Conservation (phyloP, 2,888 invertebrate genomes). For the Sinhomidia bicolor region DNA sequence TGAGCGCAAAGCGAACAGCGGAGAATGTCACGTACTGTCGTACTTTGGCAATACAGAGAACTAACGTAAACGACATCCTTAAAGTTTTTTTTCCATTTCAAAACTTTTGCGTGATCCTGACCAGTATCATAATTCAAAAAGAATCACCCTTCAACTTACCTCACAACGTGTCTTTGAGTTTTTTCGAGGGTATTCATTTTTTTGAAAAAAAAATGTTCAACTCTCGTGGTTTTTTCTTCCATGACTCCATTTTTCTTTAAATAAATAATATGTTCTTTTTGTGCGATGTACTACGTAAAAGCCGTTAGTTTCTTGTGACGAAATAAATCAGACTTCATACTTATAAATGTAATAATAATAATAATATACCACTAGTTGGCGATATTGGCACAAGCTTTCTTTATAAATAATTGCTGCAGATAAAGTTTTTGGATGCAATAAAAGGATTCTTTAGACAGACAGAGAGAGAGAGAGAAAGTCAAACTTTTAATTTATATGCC, state of each 20-base stretch:
- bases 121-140: conserved; percentile 21
- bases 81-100: conserved; percentile 25
- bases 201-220: too few species aligned
- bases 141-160: not conserved
- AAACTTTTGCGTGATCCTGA: not conserved
- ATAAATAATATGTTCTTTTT: too few species aligned
- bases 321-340: not conserved
- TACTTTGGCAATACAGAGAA: not conserved
- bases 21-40: not conserved
- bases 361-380: not conserved
- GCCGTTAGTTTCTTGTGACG: not conserved
- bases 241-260: too few species aligned
- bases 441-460: conserved; percentile 2
- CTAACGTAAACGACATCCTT: not conserved
- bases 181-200: too few species aligned
- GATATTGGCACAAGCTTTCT: not conserved
- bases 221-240: too few species aligned
- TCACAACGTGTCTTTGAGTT: not conserved
- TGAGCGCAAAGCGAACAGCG: not conserved
- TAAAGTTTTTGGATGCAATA: not conserved
- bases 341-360: not conserved
- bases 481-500: conserved; percentile 48
- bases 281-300: not conserved
- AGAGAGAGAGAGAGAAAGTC: too few species aligned
- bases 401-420: not conserved